Evolutionary conservation across 2,113 vertebrate genomes (phyloP), one percentile per base, ranked within the genome.

Genomic region (Saguinus imperator): DNA sequence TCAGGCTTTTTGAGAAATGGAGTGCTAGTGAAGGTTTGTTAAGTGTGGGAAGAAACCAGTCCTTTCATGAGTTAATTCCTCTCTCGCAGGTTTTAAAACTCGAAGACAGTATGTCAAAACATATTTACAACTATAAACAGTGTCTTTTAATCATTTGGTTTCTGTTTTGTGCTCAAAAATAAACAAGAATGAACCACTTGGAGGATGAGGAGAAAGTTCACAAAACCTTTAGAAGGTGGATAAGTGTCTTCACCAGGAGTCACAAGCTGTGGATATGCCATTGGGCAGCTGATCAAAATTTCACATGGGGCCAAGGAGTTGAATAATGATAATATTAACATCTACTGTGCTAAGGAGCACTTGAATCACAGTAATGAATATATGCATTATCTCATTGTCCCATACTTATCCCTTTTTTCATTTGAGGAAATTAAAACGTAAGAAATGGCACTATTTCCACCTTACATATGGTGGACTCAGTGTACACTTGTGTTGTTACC

Each of bases 31-130:
- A 87, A 11, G 9, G 8, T 80, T 94, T n/a, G 55, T 84, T 84
- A 45, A 68, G 16, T 40, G 57, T 68, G 29, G 48, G 25, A 82
- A 81, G 50, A 81, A 64, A 66, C 25, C 40, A 87, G 21, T 66
- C 27, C 10, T 82, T 50, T 94, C 14, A 10, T 85, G 55, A 85
- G 12, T 83, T 88, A 85, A 76, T 89, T 83, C 17, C 64, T 40
- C 3, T 84, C 57, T 50, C 37, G 37, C 20, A 80, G 23, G 32
- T 43, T 91, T 85, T 66, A 95, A 89, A 93, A 55, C 13, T 50
- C 50, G n/a, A 85, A 89, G 58, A 86, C 40, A 75, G 52, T 89
- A 50, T 76, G 91, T 86, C 29, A 89, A 94, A 89, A 35, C 11
- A 57, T 83, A 87, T 55, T 92, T 80, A 32, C 35, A 88, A 8